These are phyloP conservation scores for Tinea semifulvella DNA, from an alignment of 2,888 invertebrate species.

Conservation along the genomic window DNA sequence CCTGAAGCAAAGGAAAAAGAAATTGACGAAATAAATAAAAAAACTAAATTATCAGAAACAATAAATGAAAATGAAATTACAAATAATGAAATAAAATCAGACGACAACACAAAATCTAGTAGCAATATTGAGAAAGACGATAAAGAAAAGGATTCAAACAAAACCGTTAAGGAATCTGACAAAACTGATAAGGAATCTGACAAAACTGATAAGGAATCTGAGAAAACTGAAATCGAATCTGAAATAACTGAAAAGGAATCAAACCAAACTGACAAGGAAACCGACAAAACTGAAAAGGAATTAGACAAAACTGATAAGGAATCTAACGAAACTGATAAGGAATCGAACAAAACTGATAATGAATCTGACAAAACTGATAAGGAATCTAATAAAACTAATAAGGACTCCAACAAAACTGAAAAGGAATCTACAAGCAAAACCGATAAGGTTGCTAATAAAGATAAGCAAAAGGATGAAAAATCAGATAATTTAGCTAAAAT, in stretches of 20 bases:
- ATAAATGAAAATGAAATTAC: not conserved
- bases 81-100: too few relatives aligned
- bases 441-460: slow-evolving; percentile 13
- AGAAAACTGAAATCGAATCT: not conserved
- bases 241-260: slow-evolving; percentile 18
- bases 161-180: too few relatives aligned
- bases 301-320: too few relatives aligned
- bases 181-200: too few relatives aligned
- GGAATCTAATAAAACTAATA: not conserved
- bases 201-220: too few relatives aligned
- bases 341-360: too few relatives aligned
- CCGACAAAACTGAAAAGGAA: not conserved
- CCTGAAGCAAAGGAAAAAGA: not conserved
- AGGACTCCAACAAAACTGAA: not conserved
- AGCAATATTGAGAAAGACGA: not conserved
- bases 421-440: slow-evolving; percentile 12
- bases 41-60: not conserved
- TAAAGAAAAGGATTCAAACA: not conserved
- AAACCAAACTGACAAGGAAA: not conserved
- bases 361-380: too few relatives aligned
- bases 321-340: too few relatives aligned
- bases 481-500: not conserved
- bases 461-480: not conserved
- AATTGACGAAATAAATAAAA: not conserved
- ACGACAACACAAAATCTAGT: not conserved